Conservation (phyloP, 2,797 vertebrate species). For the Paramormyrops hopkinsi region DNA sequence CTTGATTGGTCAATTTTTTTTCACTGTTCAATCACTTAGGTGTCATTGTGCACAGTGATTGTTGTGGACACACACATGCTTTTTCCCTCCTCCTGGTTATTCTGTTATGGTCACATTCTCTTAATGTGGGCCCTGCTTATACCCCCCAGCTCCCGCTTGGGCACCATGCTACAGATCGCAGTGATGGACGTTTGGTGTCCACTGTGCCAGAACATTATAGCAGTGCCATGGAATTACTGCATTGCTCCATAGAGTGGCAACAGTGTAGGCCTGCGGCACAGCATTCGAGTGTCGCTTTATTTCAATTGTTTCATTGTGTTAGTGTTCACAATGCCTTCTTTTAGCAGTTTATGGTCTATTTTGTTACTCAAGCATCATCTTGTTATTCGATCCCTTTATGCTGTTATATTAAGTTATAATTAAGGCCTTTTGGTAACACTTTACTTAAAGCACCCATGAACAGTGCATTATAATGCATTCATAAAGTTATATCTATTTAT, state of each 20-base stretch:
- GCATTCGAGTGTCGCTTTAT: neutral
- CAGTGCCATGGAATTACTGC: neutral
- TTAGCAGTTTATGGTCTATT: neutral
- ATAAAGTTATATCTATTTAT: neutral
- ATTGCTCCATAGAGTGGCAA: neutral
- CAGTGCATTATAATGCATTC: neutral
- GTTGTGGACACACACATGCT: neutral
- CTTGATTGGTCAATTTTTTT: neutral
- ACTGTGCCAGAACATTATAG: neutral
- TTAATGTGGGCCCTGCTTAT: neutral
- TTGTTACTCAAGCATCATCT: neutral
- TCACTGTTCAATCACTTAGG: neutral
- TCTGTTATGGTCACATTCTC: neutral
- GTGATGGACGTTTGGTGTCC: neutral
- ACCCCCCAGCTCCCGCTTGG: neutral
- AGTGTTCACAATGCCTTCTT: neutral
- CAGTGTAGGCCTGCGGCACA: neutral
- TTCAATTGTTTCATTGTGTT: neutral
- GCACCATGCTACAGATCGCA: neutral
- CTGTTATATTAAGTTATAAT: neutral
- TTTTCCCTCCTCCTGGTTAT: neutral
- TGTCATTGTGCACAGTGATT: neutral
- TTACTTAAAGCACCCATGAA: neutral
- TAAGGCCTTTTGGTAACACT: neutral
- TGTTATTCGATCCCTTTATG: neutral